Base-by-base conservation (phyloP, 2,888 invertebrate genomes). In the Drosophila siamana region DNA sequence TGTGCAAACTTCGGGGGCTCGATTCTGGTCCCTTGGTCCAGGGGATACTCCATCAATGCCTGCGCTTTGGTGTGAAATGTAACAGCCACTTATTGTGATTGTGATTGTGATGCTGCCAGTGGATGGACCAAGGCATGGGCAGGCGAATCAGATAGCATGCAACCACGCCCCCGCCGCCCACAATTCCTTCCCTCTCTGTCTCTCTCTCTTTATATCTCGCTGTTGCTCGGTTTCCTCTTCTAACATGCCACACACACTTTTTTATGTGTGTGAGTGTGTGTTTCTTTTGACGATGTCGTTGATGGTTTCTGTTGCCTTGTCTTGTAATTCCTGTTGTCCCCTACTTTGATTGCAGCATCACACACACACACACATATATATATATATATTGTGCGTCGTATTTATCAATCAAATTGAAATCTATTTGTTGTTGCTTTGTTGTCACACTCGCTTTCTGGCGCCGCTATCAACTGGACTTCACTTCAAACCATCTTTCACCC, bases 361-460 rank as follows among this genome's bases (percentile, higher is more conserved):
- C 78, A 80, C 70, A 69, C 78, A 84, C 74, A 74, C 64, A 65
- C 43, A 40, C 66, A 50, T 43, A 44, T 40, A 33, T 19, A 38
- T 41, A 70, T 63, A 83, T 22, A 50, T 33, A 38, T 8, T 33
- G 33, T 46, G 38, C 46, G 60, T 46, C 51, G 68, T 69, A 75
- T 87, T 89, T 86, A 86, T 86, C 85, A 88, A 86, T 88, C 89
- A 88, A 80, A 86, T 86, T 86, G 84, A 88, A 88, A 84, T 84
- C 83, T 86, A 70, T 83, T 86, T 86, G 80, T 82, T 86, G 80
- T 74, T 73, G 46, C 63, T 64, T 65, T 52, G 13, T 41, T 54
- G 19, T 41, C 41, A 28, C 28, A 48, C 9, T 22, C 16, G 28
- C 9, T 9, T 44, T 55, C 15, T 7, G 6, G 22, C 7, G 15